These are phyloP conservation scores for Fregata magnificens DNA, from an alignment of 2,113 vertebrate genomes.

Conservation along the genomic window DNA sequence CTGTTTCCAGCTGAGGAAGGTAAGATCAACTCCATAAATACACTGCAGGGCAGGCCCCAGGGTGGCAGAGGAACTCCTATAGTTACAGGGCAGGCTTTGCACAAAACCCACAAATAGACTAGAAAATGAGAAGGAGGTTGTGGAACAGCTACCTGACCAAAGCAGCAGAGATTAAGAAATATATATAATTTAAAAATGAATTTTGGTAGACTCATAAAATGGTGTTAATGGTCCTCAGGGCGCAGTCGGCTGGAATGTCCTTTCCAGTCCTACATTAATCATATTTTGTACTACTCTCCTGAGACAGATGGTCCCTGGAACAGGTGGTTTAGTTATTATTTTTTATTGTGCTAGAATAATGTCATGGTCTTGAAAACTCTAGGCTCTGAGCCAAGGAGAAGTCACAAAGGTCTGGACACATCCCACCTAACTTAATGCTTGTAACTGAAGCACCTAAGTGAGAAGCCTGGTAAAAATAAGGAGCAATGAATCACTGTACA, in stretches of 20 bases:
- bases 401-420: background rate
- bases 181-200: background rate
- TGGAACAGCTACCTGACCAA: background rate
- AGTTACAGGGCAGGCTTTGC: background rate
- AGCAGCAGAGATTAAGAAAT: background rate
- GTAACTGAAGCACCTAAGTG: background rate
- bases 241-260: background rate
- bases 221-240: background rate
- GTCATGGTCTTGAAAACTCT: background rate
- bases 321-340: background rate
- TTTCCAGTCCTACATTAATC: background rate
- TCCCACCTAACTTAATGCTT: background rate
- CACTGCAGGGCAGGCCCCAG: background rate
- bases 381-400: background rate
- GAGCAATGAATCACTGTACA: background rate
- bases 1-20: background rate
- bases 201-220: background rate
- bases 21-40: background rate
- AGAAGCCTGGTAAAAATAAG: background rate
- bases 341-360: background rate
- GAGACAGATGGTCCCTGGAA: background rate
- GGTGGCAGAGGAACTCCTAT: background rate
- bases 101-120: background rate
- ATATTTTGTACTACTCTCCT: background rate
- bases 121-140: background rate